A percentile compares a stretch with the other conserved stretches of the same genome.
Evolutionary conservation across 2,797 vertebrate species (phyloP).

Genomic region (Phalanger gymnotis): DNA sequence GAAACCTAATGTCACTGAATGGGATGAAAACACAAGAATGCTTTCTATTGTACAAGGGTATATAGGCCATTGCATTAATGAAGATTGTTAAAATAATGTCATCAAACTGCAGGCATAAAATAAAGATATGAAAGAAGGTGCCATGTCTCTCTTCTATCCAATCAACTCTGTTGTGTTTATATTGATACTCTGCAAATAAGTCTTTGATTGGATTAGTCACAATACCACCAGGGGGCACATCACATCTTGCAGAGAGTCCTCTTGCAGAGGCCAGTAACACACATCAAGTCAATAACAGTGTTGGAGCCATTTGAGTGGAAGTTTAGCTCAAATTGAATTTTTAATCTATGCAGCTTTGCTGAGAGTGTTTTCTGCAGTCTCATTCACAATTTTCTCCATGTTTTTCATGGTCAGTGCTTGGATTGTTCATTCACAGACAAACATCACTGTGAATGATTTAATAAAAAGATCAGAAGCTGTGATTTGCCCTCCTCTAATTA

Average conservation of each 20-base stretch:
- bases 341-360: slow-evolving; percentile 16
- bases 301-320: background rate
- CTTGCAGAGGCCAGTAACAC: background rate
- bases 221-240: background rate
- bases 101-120: slow-evolving; percentile 34
- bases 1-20: background rate
- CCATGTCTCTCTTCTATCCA: background rate
- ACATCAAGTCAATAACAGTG: background rate
- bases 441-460: background rate
- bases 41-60: background rate
- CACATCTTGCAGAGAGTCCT: background rate
- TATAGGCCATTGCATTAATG: slow-evolving; percentile 25
- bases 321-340: slow-evolving; percentile 33
- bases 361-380: slow-evolving; percentile 12
- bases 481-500: slow-evolving; percentile 7
- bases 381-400: slow-evolving; percentile 44
- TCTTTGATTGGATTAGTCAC: background rate
- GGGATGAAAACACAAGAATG: background rate
- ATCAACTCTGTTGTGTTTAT: background rate
- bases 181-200: background rate
- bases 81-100: slow-evolving; percentile 14
- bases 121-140: slow-evolving; percentile 11
- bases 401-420: slow-evolving; percentile 1
- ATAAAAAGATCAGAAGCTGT: slow-evolving; percentile 9
- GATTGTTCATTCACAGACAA: slow-evolving; percentile 49